Evolutionary conservation across 1,140 invertebrate species (phyloP).

Genomic region (Centruroides vittatus): DNA sequence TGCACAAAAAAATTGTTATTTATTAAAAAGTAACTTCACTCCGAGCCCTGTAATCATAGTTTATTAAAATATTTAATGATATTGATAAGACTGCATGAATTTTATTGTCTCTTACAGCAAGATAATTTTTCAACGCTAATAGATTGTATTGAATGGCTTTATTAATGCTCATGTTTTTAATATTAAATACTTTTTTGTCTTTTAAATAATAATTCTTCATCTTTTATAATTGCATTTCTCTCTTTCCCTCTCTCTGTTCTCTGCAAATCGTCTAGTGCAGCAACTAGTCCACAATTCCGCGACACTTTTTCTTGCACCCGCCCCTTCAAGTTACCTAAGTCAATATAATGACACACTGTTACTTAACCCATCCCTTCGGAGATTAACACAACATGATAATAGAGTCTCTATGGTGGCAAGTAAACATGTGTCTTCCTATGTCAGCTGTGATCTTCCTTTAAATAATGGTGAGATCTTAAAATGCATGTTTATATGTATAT

Average conservation of each 20-base stretch:
- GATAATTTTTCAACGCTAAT: too few species aligned
- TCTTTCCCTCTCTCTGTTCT: neutral
- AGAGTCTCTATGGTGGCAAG: neutral
- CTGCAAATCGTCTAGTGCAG: neutral
- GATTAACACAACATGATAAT: constrained; percentile 3
- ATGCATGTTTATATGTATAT: neutral
- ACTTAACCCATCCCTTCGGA: neutral
- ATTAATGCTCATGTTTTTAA: too few species aligned
- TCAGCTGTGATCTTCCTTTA: neutral
- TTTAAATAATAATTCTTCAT: too few species aligned
- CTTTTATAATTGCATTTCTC: neutral
- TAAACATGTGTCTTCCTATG: neutral
- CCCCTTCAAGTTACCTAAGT: constrained; percentile 3
- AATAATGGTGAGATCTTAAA: constrained; percentile 3
- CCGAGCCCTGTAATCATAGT: too few species aligned
- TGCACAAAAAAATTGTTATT: too few species aligned
- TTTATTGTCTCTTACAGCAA: too few species aligned
- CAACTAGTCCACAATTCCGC: constrained; percentile 10
- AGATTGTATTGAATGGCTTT: too few species aligned
- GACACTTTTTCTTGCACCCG: constrained; percentile 10
- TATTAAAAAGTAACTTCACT: too few species aligned
- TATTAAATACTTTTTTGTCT: too few species aligned
- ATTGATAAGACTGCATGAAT: too few species aligned
- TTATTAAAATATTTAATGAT: too few species aligned
- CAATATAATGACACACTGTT: neutral